These are phyloP conservation scores for Aphaenogaster floridana DNA, from an alignment of 1,140 invertebrate genomes.

Conservation along the genomic window DNA sequence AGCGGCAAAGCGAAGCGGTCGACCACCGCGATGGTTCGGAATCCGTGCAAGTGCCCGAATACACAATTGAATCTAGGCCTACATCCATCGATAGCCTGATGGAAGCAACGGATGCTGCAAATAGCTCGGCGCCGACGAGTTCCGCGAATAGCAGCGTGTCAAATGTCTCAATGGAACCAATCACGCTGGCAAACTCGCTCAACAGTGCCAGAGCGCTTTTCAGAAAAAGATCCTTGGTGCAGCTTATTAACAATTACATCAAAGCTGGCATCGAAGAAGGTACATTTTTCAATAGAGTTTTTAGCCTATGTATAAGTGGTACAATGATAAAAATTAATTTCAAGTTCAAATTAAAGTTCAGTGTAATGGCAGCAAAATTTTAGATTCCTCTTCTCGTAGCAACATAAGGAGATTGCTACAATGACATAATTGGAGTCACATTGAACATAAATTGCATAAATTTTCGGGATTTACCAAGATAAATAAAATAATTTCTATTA, in stretches of 20 bases:
- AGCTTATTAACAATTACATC: constrained; percentile 76
- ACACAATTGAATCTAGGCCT: constrained; percentile 52
- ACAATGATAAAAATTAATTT: not conserved
- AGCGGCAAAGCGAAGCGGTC: constrained; percentile 14
- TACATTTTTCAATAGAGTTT: constrained; percentile 24
- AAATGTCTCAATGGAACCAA: constrained; percentile 58
- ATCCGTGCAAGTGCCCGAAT: constrained; percentile 38
- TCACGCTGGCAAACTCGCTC: constrained; percentile 38
- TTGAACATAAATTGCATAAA: not conserved
- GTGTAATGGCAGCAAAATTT: not conserved
- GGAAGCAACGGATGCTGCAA: constrained; percentile 46
- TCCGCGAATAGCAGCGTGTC: constrained; percentile 63
- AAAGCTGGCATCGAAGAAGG: constrained; percentile 76
- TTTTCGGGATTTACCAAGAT: not conserved
- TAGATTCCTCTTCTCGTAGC: not conserved
- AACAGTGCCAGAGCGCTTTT: constrained; percentile 61
- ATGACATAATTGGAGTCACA: constrained; percentile 1
- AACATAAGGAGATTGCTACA: not conserved
- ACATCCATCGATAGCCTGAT: constrained; percentile 62
- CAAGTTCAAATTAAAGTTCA: not conserved
- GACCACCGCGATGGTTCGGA: constrained; percentile 5
- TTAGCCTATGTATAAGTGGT: not conserved
- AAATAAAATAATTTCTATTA: not conserved
- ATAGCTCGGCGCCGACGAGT: constrained; percentile 41
- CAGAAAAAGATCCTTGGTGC: constrained; percentile 67